phyloP scores from a whole-genome alignment of 2,113 vertebrate genomes.

The Piaya cayana region DNA sequence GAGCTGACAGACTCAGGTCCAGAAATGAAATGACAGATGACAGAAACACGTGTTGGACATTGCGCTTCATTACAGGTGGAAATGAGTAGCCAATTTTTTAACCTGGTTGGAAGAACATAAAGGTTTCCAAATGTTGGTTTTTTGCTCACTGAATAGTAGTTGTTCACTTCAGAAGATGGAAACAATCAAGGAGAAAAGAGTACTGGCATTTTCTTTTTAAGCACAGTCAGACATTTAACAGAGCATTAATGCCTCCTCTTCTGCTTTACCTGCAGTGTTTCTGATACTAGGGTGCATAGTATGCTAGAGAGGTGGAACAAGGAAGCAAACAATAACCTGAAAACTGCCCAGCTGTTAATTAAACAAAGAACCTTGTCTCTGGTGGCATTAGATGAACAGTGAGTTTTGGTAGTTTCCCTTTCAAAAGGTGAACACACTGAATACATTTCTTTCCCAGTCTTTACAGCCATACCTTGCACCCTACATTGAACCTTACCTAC shows the following conservation, averaged over 20 bases:
- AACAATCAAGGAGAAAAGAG: neutral
- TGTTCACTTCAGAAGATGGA: neutral
- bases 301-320: neutral
- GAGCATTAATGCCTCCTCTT: neutral
- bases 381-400: neutral
- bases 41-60: neutral
- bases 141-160: neutral
- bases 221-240: neutral
- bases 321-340: neutral
- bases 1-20: neutral
- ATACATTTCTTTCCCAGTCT: neutral
- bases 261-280: neutral
- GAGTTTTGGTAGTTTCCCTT: neutral
- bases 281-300: neutral
- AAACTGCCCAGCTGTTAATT: neutral
- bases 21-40: neutral
- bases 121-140: neutral
- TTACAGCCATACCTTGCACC: neutral
- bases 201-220: neutral
- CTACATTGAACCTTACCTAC: neutral
- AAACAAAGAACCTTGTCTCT: neutral
- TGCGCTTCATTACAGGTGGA: neutral
- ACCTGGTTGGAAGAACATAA: neutral
- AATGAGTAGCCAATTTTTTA: neutral
- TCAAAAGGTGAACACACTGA: neutral